Evolutionary conservation across 64 coral and sea anemone species (phyloP), one percentile per base, ranked within the genome.

Genomic region (Actinia tenebrosa): DNA sequence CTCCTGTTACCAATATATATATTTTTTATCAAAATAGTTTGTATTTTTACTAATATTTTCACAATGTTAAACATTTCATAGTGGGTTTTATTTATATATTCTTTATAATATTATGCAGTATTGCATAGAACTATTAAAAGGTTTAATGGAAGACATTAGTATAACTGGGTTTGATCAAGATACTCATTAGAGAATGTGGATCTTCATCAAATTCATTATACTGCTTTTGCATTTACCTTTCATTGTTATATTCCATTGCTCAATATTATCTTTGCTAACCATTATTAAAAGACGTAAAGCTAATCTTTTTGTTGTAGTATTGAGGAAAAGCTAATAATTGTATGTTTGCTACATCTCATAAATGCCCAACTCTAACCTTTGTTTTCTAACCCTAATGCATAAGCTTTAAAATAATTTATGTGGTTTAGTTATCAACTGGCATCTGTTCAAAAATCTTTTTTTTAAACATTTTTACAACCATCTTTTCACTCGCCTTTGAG

Each of bases 401-500:
- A 42, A 75, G 30, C 30, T 37, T 37, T 37, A 37, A 23, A 23
- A 25, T 8, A 27, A 25, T 42, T 14, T 14, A 37, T 22, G 63
- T 79, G 44, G 43, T 81, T 53, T 81, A 53, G 79, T 81, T 81
- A 81, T 81, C 79, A 81, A 81, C 79, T 81, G 79, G 45, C 79
- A 81, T 81, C 79, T 20, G 18, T 16, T 81, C 69, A 75, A 75
- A 30, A 72, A 72, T 42, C 10, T 30, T 72, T 14, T 27, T 9
- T 43, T 30, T 10, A 42, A 30, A 13, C 8, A 3, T 72, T 26
- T 20, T 68, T 68, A 9, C 22, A 9, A n/a, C n/a, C 4, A 61
- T 50, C 47, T 5, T 50, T 50, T 50, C 47, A 50, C 7, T 50
- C 2, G 30, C 47, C 47, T 50, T 50, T 50, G 7, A 50, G 47